Conservation (phyloP, 1,140 invertebrate genomes). For the Zaprionus gabonicus region DNA sequence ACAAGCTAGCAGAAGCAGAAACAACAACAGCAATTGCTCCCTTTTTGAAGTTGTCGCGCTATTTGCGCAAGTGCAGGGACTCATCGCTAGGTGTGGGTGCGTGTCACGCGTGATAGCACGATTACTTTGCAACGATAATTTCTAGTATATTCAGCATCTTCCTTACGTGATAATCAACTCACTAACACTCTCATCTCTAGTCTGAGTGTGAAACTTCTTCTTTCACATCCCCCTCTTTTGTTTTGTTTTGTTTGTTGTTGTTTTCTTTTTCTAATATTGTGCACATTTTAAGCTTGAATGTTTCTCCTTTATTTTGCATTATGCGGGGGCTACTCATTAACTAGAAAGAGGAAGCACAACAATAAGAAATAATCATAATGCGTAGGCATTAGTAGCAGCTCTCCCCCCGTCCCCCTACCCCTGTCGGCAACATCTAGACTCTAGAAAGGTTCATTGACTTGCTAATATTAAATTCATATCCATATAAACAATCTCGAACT, state of each 20-base stretch:
- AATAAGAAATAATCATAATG: conserved; percentile 31
- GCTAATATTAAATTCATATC: conserved; percentile 30
- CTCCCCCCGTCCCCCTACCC: conserved; percentile 2
- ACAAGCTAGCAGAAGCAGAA: background rate
- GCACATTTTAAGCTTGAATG: conserved; percentile 29
- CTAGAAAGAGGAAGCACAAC: background rate
- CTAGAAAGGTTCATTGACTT: conserved; percentile 42
- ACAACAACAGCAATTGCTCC: conserved; percentile 53
- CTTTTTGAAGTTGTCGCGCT: conserved; percentile 73
- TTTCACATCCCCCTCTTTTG: conserved; percentile 6
- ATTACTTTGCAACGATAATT: background rate
- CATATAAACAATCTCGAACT: conserved; percentile 22
- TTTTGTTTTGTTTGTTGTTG: conserved; percentile 15
- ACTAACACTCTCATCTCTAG: conserved; percentile 24
- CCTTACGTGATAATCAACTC: conserved; percentile 5
- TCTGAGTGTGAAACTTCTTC: background rate
- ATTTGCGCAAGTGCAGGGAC: conserved; percentile 80
- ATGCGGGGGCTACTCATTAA: conserved; percentile 46
- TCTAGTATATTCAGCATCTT: background rate
- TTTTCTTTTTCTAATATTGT: conserved; percentile 10
- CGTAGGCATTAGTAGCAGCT: conserved; percentile 12
- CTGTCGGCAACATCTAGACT: background rate
- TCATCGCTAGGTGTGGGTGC: conserved; percentile 32
- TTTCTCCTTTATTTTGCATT: conserved; percentile 28
- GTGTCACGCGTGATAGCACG: conserved; percentile 35